Base-by-base conservation (phyloP, 1,140 invertebrate species). In the Caerostris darwini region DNA sequence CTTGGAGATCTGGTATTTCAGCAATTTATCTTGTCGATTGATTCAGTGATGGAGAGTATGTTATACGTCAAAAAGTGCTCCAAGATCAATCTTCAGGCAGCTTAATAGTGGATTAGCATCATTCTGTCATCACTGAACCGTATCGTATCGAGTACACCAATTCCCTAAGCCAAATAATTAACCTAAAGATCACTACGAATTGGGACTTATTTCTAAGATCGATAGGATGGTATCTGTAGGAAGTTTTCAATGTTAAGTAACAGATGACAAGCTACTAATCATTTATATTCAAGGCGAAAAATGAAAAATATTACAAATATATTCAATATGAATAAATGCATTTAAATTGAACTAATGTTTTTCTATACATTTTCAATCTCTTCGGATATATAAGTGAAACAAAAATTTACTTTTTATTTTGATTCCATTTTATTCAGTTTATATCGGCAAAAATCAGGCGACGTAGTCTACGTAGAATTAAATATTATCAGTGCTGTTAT, bases 141-240 rank as follows among this genome's bases (percentile, higher is more conserved):
- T 57, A 69, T 53, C 83, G 34, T 87, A 77, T 77, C 83, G 67
- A 50, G 58, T 64, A 50, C n/a, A 57, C 91, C 61, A 59, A 87
- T 81, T 93, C 71, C 64, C 83, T 88, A 88, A 93, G 92, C 69
- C 92, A 71, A 81, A 93, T 93, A 93, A 93, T 93, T 93, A 93
- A 93, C 92, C 92, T 88, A 87, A 58, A 17, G 85, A 67, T 93
- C 83, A 64, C 19, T n/a, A 85, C 5, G 69, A 58, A 57, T 87
- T 5, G 12, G 61, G 81, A 82, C 56, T 93, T 93, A 88, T 50
- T 77, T 56, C 19, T 58, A n/a, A 77, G 56, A 90, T 54, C n/a
- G 10, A 81, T 83, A 67, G 7, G 3, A 10, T 64, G n/a, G 19
- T 50, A 85, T 83, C 57, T 83, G 34, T 8, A 6, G 57, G 8